Conservation (phyloP, 2,797 vertebrate genomes). For the Hippocampus kuda region DNA sequence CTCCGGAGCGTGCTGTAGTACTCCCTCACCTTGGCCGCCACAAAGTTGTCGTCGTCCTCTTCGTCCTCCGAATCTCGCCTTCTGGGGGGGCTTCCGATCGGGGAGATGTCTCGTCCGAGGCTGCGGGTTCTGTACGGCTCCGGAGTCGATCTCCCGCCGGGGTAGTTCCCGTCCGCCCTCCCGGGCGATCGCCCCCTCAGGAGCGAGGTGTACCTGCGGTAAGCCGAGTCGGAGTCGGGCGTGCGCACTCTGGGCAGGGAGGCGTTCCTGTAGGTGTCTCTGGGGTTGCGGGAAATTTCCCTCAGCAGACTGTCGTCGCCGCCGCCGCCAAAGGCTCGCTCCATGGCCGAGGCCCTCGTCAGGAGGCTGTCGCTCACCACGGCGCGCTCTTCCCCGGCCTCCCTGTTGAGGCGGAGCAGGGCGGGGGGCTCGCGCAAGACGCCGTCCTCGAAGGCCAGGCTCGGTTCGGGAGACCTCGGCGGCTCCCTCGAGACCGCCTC, state of each 20-base stretch:
- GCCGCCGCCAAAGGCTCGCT: conserved; percentile 44
- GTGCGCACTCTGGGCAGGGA: conserved; percentile 55
- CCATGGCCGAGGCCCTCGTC: conserved; percentile 44
- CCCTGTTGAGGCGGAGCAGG: conserved; percentile 52
- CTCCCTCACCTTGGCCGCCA: conserved; percentile 64
- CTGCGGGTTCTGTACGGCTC: conserved; percentile 65
- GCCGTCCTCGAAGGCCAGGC: conserved; percentile 42
- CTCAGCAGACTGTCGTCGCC: conserved; percentile 38
- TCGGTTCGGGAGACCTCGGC: conserved; percentile 35
- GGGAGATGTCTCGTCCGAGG: conserved; percentile 73
- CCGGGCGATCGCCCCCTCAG: conserved; percentile 60
- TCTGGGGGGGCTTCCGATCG: conserved; percentile 58
- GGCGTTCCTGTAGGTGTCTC: conserved; percentile 37
- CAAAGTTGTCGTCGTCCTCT: conserved; percentile 62
- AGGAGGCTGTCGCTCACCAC: conserved; percentile 47
- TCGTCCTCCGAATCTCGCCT: conserved; percentile 74
- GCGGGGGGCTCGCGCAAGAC: conserved; percentile 47
- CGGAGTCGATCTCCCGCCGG: conserved; percentile 51
- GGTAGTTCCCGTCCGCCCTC: conserved; percentile 31
- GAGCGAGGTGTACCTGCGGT: conserved; percentile 61
- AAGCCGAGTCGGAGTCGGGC: conserved; percentile 58
- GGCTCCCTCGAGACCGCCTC: conserved; percentile 44
- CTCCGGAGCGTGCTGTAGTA: conserved; percentile 67
- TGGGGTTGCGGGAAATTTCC: conserved; percentile 35
- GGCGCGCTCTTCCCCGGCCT: conserved; percentile 35